Evolutionary conservation across 2,113 vertebrate species (phyloP).

Genomic region (Chroicocephalus ridibundus): DNA sequence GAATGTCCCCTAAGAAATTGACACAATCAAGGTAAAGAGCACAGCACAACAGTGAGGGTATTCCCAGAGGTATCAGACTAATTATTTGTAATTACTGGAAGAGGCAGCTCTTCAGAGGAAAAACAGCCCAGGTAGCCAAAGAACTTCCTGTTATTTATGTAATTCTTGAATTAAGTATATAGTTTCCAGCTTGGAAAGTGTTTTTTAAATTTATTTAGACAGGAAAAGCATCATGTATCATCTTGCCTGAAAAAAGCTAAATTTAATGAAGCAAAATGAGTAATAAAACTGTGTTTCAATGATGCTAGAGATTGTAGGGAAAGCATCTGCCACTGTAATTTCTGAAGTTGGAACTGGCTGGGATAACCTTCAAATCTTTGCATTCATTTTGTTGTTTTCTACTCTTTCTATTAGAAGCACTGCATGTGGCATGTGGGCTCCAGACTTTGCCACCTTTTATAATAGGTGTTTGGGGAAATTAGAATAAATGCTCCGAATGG

Average conservation of each 20-base stretch:
- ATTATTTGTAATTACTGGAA: conserved; percentile 43
- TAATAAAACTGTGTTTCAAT: not conserved
- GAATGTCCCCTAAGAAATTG: not conserved
- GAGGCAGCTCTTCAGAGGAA: not conserved
- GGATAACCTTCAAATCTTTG: conserved; percentile 33
- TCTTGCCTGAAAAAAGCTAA: not conserved
- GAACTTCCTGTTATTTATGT: not conserved
- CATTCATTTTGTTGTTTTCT: conserved; percentile 20
- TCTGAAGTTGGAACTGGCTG: not conserved
- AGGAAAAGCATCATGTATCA: not conserved
- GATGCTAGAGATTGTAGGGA: conserved; percentile 6
- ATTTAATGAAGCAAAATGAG: not conserved
- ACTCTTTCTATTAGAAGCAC: conserved; percentile 19
- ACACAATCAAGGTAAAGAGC: not conserved
- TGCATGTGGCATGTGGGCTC: not conserved
- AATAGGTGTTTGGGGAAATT: conserved; percentile 14
- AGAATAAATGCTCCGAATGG: not conserved
- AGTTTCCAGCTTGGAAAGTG: not conserved
- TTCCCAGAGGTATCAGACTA: not conserved
- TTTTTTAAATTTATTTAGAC: not conserved
- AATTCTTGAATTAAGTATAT: not conserved
- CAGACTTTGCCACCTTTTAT: not conserved
- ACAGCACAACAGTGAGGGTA: not conserved
- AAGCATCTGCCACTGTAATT: conserved; percentile 52
- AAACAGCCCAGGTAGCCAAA: not conserved